Evolutionary conservation across 2,113 vertebrate genomes (phyloP), one percentile per base, ranked within the genome.

Genomic region (Pogonocichla stellata): DNA sequence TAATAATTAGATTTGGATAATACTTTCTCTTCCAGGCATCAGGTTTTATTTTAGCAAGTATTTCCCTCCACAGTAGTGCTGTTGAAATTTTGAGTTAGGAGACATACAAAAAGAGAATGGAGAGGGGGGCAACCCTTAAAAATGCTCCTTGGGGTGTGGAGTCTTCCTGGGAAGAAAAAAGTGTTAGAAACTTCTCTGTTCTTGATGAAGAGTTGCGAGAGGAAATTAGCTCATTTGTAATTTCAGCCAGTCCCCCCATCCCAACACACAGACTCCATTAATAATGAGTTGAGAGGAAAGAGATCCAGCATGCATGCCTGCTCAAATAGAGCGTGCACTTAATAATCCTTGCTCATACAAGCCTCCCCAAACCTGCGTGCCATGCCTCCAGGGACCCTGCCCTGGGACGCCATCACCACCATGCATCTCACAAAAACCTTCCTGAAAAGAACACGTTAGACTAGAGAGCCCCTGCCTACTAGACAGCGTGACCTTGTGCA

Each of bases 251-350:
- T 97, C 69, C 74, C 93, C 86, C 90, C 77, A 93, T 96, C 77
- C 90, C 82, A 96, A 93, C 87, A 81, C 70, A 87, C 70, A 80
- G 67, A 79, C 25, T 38, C 74, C 47, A 16, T 95, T 94, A 90
- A 82, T 95, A 96, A 95, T 94, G 74, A 96, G 42, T 72, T 92
- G 80, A 96, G 92, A 96, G 96, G 94, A 92, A 95, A 97, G 92
- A 97, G 80, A 89, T 95, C 65, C 50, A 82, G 54, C 14, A 24
- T 88, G 81, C 75, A 43, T 4, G 14, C 51, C 88, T 0, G 51
- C 92, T 96, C 60, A 97, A 92, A 91, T 78, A 85, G 89, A 95
- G 82, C 93, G 25, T 91, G 62, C 48, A 88, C 70, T 95, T 91
- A 96, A 81, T 82, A 81, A 29, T 90, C 77, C 62, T 95, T 95